Conservation (phyloP, 2,888 invertebrate species). For the Geophilus truncorum region DNA sequence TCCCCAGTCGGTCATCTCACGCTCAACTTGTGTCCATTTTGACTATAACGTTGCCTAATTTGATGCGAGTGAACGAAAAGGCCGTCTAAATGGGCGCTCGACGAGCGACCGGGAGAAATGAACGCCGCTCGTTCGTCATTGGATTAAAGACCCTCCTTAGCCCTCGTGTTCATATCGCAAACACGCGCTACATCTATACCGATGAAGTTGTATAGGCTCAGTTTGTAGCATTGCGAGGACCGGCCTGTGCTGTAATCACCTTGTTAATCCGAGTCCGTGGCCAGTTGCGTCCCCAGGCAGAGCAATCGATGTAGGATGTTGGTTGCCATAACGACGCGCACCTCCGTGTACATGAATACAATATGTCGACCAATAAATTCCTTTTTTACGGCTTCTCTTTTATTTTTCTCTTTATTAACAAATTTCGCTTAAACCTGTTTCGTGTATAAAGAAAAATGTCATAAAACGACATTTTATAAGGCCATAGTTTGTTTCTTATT, state of each 20-base stretch:
- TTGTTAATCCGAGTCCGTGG: neutral
- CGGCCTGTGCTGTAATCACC: neutral
- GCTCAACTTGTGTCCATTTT: neutral
- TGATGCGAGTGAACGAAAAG: neutral
- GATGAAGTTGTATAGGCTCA: neutral
- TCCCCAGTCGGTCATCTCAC: neutral
- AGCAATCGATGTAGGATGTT: neutral
- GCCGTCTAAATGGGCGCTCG: neutral
- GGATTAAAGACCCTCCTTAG: constrained; percentile 5
- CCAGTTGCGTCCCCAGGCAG: neutral
- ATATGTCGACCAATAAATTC: neutral
- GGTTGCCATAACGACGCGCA: neutral
- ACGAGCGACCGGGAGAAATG: neutral
- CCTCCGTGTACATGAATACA: neutral
- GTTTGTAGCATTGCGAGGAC: neutral
- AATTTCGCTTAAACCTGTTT: neutral
- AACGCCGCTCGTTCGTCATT: constrained; percentile 8
- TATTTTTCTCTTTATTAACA: neutral
- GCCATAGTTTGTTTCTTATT: neutral
- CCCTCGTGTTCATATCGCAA: neutral
- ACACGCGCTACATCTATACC: neutral
- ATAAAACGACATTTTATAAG: neutral
- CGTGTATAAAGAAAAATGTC: neutral
- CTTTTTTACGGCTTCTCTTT: neutral
- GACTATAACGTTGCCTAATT: neutral